phyloP scores from a whole-genome alignment of 2,797 vertebrate species.

The Phoeniculus purpureus region DNA sequence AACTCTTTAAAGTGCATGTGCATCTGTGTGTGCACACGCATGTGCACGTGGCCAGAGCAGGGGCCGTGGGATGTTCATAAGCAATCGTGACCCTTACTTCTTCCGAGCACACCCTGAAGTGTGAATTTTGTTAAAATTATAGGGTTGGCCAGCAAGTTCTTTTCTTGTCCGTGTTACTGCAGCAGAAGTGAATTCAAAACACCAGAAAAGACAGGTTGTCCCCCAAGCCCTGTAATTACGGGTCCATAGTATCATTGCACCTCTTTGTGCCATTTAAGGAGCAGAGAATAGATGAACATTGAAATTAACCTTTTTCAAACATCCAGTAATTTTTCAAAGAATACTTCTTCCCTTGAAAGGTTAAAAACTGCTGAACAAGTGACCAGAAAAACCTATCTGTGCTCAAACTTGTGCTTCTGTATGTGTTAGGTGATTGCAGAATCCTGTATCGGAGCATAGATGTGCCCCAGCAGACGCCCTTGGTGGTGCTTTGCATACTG shows the following conservation, averaged over 20 bases:
- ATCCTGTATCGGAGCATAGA: neutral
- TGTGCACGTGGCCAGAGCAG: neutral
- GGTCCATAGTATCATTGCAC: neutral
- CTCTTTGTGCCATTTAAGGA: neutral
- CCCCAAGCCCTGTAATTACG: neutral
- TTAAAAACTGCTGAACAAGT: conserved; percentile 1
- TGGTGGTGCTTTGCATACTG: neutral
- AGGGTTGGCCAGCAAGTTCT: neutral
- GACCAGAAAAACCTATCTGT: neutral
- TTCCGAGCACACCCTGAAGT: neutral
- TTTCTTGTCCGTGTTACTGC: neutral
- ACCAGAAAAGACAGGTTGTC: neutral
- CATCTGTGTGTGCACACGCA: accelerated
- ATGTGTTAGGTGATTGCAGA: neutral
- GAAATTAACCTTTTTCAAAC: neutral
- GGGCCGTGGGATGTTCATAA: neutral
- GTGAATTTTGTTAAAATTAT: neutral
- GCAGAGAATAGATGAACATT: neutral
- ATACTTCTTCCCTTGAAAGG: neutral
- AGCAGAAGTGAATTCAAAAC: neutral
- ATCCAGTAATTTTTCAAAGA: conserved; percentile 13
- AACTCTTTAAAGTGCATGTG: neutral
- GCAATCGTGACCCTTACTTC: neutral
- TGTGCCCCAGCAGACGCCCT: neutral
- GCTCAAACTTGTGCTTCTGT: neutral